Evolutionary conservation across 53 echinoderm and acorn worm species (phyloP).

Genomic region (Apostichopus leukothele): DNA sequence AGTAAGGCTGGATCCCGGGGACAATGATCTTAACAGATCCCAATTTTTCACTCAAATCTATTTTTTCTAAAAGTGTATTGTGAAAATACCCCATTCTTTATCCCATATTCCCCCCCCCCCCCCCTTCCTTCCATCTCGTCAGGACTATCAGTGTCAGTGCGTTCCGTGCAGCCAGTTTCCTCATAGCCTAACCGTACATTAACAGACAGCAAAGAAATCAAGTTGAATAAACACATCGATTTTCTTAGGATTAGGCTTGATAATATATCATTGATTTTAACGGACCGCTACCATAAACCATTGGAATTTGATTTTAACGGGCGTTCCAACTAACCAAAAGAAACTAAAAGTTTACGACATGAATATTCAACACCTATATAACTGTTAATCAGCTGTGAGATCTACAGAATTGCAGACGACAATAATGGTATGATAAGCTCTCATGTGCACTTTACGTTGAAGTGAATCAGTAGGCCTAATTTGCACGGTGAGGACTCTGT

Average conservation of each 20-base stretch:
- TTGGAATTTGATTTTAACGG: background rate
- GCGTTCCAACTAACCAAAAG: background rate
- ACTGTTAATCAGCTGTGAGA: background rate
- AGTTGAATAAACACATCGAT: background rate
- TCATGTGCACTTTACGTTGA: background rate
- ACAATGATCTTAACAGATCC: too few species aligned
- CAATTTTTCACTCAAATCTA: too few species aligned
- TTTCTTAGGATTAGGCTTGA: background rate
- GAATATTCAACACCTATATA: background rate
- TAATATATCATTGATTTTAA: background rate
- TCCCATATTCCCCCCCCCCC: too few species aligned
- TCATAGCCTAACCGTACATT: too few species aligned
- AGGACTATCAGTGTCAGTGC: too few species aligned
- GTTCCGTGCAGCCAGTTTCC: too few species aligned
- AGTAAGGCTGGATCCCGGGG: too few species aligned
- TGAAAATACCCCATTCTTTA: too few species aligned
- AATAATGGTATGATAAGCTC: background rate
- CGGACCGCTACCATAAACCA: background rate
- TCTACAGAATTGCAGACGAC: background rate
- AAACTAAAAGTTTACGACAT: background rate
- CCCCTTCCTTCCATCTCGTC: too few species aligned
- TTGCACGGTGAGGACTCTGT: background rate
- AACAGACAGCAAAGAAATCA: background rate
- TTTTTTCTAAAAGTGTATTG: too few species aligned
- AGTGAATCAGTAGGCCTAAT: background rate